Percentiles rank a stretch among this genome's conserved stretches.
phyloP scores from a whole-genome alignment of 1,140 invertebrate genomes.

The Cydia pomonella region DNA sequence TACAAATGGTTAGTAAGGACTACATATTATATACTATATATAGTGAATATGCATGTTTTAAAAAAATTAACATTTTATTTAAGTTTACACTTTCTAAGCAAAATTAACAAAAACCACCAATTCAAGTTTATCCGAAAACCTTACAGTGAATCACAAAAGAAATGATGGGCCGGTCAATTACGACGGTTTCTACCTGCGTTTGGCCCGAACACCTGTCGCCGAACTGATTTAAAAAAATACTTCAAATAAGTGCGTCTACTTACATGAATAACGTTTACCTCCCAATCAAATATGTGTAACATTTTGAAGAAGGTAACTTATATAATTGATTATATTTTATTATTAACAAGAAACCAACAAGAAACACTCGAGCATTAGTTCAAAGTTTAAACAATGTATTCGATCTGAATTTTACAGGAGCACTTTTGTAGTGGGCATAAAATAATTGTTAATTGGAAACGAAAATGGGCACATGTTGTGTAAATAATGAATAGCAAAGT shows the following conservation, averaged over 20 bases:
- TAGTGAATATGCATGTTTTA: neutral
- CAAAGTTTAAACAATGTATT: neutral
- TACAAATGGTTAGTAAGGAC: too few species aligned
- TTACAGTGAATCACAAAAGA: conserved; percentile 38
- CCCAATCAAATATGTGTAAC: conserved; percentile 39
- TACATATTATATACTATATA: too few species aligned
- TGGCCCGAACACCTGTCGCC: conserved; percentile 69
- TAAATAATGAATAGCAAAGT: conserved; percentile 6
- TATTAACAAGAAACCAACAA: conserved; percentile 18
- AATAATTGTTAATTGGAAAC: conserved; percentile 11
- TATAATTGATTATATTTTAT: conserved; percentile 16
- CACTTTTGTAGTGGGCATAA: conserved; percentile 13
- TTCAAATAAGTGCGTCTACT: neutral
- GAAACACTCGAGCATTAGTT: neutral
- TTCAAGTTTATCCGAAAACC: neutral
- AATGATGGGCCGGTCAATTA: conserved; percentile 42
- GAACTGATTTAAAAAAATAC: neutral
- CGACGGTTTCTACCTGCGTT: conserved; percentile 54
- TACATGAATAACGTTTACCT: conserved; percentile 32
- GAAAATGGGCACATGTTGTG: conserved; percentile 10
- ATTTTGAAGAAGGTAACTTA: neutral
- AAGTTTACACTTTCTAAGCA: neutral
- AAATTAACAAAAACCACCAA: neutral
- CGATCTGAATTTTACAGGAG: conserved; percentile 8
- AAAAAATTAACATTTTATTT: neutral